These are phyloP conservation scores for Limnephilus auricula DNA, from an alignment of 2,888 invertebrate species.

Conservation along the genomic window DNA sequence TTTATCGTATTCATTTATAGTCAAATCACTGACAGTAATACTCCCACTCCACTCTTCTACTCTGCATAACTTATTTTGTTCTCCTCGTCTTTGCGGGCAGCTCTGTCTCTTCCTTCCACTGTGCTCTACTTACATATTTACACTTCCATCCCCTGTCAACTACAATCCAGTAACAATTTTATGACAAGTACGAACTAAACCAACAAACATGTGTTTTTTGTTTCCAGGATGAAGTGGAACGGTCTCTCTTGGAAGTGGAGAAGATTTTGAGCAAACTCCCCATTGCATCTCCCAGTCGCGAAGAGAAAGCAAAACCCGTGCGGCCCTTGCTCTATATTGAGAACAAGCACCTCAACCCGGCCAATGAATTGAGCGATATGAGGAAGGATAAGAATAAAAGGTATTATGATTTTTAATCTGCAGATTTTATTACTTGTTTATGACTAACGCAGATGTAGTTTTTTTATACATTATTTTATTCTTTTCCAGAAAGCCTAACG, in stretches of 20 bases:
- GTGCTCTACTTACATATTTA: too few relatives aligned
- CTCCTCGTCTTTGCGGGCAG: too few relatives aligned
- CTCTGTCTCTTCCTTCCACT: too few relatives aligned
- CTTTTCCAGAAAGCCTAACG: neutral
- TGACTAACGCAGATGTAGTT: neutral
- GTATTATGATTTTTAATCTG: neutral
- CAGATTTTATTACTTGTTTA: neutral
- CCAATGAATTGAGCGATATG: neutral
- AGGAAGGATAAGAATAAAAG: neutral
- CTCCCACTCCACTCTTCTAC: too few relatives aligned
- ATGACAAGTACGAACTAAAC: too few relatives aligned
- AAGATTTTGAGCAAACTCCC: neutral
- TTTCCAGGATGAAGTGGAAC: conserved; percentile 1
- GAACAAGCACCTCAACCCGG: neutral
- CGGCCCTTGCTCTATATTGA: neutral
- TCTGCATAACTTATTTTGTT: too few relatives aligned
- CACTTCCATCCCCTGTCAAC: too few relatives aligned
- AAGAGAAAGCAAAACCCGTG: neutral
- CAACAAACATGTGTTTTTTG: neutral
- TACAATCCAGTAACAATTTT: too few relatives aligned
- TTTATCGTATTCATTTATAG: too few relatives aligned
- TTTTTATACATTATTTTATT: neutral
- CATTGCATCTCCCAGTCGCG: neutral
- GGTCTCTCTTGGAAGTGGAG: conserved; percentile 15
- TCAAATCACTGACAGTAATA: too few relatives aligned